Evolutionary conservation across 1,140 invertebrate species (phyloP).

Genomic region (Drosophila yakuba): DNA sequence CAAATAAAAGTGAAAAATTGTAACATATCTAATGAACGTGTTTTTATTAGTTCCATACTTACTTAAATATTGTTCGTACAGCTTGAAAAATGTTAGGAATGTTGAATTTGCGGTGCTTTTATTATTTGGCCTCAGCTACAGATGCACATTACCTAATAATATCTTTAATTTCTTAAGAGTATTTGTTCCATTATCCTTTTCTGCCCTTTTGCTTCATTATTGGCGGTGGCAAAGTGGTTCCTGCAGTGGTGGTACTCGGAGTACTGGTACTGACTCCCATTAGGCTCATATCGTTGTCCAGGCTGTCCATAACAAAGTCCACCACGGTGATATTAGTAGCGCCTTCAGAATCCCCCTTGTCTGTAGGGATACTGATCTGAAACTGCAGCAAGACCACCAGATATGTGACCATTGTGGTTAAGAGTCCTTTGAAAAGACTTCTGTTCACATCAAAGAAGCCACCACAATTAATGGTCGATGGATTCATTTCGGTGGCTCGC

Average conservation of each 20-base stretch:
- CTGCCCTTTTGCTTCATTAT: slow-evolving; percentile 42
- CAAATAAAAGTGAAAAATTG: slow-evolving; percentile 21
- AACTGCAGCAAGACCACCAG: slow-evolving; percentile 89
- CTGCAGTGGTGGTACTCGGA: slow-evolving; percentile 19
- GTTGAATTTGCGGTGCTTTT: slow-evolving; percentile 20
- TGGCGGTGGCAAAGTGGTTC: slow-evolving; percentile 25
- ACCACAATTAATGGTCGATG: slow-evolving; percentile 88
- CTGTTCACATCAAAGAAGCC: slow-evolving; percentile 89
- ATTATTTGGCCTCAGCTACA: slow-evolving; percentile 29
- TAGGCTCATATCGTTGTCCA: slow-evolving; percentile 68
- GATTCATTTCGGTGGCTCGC: slow-evolving; percentile 89
- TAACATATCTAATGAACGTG: neutral
- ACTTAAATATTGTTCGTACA: neutral
- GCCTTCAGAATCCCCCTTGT: slow-evolving; percentile 50
- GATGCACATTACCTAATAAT: slow-evolving; percentile 8
- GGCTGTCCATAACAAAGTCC: slow-evolving; percentile 65
- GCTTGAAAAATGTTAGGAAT: neutral
- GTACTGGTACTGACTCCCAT: slow-evolving; percentile 29
- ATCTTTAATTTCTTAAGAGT: neutral
- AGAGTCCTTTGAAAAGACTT: slow-evolving; percentile 88
- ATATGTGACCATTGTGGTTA: slow-evolving; percentile 90
- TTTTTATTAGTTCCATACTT: neutral
- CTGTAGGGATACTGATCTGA: slow-evolving; percentile 88
- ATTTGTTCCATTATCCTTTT: slow-evolving; percentile 38
- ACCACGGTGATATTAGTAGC: slow-evolving; percentile 56